Percentiles rank a stretch among this genome's conserved stretches.
phyloP scores from a whole-genome alignment of 2,888 invertebrate species.

The Acanthococcus lagerstroemiae region DNA sequence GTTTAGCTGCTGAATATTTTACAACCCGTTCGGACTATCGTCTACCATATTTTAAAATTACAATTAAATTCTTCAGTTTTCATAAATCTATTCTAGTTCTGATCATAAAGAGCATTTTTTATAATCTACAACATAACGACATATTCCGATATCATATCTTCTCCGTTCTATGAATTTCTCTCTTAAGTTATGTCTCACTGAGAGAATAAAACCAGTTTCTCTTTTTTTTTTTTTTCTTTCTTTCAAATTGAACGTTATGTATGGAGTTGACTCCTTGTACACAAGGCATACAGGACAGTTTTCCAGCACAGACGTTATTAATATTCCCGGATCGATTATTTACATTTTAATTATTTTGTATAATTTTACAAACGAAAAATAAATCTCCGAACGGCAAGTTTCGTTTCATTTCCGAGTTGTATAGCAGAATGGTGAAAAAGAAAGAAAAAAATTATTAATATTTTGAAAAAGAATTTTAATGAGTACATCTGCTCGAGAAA shows the following conservation, averaged over 20 bases:
- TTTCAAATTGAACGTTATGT: neutral
- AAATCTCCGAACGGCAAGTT: no score
- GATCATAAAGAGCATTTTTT: neutral
- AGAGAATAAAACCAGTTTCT: neutral
- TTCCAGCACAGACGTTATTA: no score
- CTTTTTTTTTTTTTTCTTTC: neutral
- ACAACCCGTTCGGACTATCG: constrained; percentile 10
- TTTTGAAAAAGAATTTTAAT: neutral
- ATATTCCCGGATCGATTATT: neutral
- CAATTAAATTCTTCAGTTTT: neutral
- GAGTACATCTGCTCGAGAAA: neutral
- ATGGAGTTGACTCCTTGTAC: neutral
- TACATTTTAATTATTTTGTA: neutral
- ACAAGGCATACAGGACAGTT: no score
- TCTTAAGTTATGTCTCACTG: neutral
- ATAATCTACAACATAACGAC: neutral
- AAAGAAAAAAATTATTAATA: neutral
- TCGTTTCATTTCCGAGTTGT: no score
- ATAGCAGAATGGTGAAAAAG: no score
- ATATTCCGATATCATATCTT: neutral
- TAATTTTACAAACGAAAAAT: no score
- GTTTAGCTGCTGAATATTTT: constrained; percentile 24
- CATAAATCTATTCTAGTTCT: neutral
- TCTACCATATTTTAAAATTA: constrained; percentile 4
- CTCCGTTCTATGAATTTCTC: neutral